Base-by-base conservation (phyloP, 1,140 invertebrate genomes). In the Cydia fagiglandana region DNA sequence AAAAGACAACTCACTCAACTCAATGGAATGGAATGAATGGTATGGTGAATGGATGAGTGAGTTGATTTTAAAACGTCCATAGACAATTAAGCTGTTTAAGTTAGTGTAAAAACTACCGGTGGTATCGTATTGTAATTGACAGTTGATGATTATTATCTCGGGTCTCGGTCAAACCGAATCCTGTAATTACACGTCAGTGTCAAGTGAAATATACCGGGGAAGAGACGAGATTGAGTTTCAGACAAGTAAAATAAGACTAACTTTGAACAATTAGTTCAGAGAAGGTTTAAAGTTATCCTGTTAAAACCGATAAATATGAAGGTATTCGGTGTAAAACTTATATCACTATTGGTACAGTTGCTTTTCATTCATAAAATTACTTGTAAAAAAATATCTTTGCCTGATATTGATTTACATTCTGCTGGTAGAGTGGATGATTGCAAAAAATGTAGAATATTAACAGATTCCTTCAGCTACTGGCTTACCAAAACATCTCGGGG, bases 401-500 rank as follows among this genome's bases (percentile, higher is more conserved):
- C 82, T 85, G 81, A 89, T 85, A 86, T 86, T 85, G 74, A 86
- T 86, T 76, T 83, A 81, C 84, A 86, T 85, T 50, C 34, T 15
- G 34, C 5, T 38, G n/a, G 56, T 10, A 78, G 78, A 79, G 17
- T 85, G 50, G 81, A 79, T 73, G 88, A 91, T 79, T 93, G 91
- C 77, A 73, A 76, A 17, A 83, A 83, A 5, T 93, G 91, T 83
- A 87, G 88, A 80, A 64, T 89, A 47, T 76, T 90, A 73, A 84
- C 85, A 28, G 86, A 90, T 77, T 91, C 91, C 6, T 89, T 91
- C 77, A 88, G 79, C 28, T 73, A 89, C 70, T 91, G 91, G 91
- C 74, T 99, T 75, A 95, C 97, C 64, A 95, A 95, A 89, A 99
- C 99, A 3, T 95, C 96, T 45, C 95, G 97, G 83, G 97, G 97